These are phyloP conservation scores for Alces alces DNA, from an alignment of 2,113 vertebrate genomes.

Conservation along the genomic window DNA sequence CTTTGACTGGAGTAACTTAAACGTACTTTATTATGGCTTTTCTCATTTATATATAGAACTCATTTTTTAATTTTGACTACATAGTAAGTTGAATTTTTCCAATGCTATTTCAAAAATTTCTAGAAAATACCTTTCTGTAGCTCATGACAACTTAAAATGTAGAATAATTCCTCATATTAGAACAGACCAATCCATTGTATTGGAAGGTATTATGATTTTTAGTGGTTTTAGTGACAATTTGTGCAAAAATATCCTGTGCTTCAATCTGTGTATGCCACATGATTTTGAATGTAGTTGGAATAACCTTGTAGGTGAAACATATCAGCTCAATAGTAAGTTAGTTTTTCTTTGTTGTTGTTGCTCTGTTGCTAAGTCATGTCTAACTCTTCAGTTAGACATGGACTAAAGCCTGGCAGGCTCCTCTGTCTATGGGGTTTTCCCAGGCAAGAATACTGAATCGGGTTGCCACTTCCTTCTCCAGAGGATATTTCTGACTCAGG, in stretches of 20 bases:
- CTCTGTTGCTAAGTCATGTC: not conserved
- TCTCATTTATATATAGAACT: not conserved
- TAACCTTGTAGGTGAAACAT: not conserved
- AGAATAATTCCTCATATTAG: not conserved
- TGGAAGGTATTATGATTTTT: not conserved
- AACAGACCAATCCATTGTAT: not conserved
- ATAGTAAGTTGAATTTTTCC: not conserved
- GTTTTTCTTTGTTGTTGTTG: not conserved
- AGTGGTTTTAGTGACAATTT: not conserved
- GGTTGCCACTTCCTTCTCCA: not conserved
- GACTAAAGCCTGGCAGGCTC: not conserved
- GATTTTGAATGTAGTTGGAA: not conserved
- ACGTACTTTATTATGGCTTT: not conserved
- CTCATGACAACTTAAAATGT: not conserved
- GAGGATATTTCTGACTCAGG: not conserved
- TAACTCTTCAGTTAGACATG: not conserved
- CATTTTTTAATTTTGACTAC: not conserved
- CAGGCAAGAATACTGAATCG: not conserved
- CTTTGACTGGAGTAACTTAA: not conserved
- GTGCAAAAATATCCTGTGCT: not conserved
- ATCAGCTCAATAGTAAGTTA: not conserved
- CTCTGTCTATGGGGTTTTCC: not conserved
- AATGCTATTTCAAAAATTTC: not conserved
- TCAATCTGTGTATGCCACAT: not conserved
- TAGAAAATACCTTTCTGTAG: not conserved